Evolutionary conservation across 23 tunicate genomes (phyloP).

Genomic region (Ascidia mentula): DNA sequence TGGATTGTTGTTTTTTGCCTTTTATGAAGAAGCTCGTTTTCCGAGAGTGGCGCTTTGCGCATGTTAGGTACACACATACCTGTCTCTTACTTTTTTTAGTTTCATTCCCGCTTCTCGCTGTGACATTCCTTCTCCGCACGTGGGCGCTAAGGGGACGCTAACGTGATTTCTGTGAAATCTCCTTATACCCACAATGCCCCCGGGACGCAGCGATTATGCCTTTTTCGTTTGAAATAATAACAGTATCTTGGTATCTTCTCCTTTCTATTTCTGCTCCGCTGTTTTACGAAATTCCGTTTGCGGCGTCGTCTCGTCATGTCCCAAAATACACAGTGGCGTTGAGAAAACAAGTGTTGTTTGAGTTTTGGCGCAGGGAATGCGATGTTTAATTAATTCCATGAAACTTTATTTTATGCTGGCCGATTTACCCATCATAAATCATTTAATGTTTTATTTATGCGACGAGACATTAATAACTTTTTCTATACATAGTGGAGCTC

Average conservation of each 20-base stretch:
- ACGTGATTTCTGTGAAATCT: constrained; percentile 6
- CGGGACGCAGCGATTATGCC: background rate
- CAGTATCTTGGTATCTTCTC: background rate
- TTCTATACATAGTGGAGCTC: no score
- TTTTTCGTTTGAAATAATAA: background rate
- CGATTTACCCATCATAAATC: no score
- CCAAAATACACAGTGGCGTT: background rate
- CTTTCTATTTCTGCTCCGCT: background rate
- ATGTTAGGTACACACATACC: background rate
- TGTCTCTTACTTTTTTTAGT: background rate
- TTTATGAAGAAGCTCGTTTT: no score
- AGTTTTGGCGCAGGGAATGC: no score
- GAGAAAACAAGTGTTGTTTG: no score
- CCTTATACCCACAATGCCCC: background rate
- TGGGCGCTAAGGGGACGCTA: background rate
- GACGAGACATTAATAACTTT: no score
- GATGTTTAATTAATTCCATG: no score
- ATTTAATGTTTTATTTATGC: no score
- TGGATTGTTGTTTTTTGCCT: no score
- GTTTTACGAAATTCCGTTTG: constrained; percentile 5
- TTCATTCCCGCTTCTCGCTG: background rate
- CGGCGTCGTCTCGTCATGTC: background rate
- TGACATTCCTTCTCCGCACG: no score
- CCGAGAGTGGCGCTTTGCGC: background rate
- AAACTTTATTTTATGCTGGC: no score